Evolutionary conservation across 2,888 invertebrate genomes (phyloP).

Genomic region (Fissipunctia ypsillon): DNA sequence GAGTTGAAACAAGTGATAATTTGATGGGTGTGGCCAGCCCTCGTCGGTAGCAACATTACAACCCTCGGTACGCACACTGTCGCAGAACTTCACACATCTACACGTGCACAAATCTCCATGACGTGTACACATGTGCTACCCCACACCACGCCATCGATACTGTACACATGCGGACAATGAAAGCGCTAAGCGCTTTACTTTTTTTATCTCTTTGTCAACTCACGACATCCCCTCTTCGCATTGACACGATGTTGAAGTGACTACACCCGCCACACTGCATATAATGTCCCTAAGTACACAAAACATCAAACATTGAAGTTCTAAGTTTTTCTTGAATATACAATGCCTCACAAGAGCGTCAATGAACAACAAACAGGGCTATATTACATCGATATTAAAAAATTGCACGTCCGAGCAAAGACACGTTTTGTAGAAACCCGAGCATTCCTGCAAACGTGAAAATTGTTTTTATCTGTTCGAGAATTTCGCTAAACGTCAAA

Average conservation of each 20-base stretch:
- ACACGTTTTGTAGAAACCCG: constrained; percentile 72
- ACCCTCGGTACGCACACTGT: constrained; percentile 73
- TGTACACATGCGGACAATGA: constrained; percentile 82
- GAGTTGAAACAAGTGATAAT: constrained; percentile 82
- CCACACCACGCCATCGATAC: constrained; percentile 70
- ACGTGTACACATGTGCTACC: constrained; percentile 76
- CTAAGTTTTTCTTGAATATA: constrained; percentile 67
- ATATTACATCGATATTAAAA: constrained; percentile 43
- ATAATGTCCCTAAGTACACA: constrained; percentile 47
- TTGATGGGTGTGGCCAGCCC: constrained; percentile 83
- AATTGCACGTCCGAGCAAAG: constrained; percentile 65
- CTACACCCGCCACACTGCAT: constrained; percentile 46
- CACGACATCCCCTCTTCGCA: constrained; percentile 73
- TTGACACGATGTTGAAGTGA: constrained; percentile 71
- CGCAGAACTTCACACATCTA: constrained; percentile 42
- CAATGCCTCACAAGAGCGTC: constrained; percentile 52
- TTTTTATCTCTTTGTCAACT: constrained; percentile 81
- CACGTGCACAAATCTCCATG: constrained; percentile 64
- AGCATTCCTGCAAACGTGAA: constrained; percentile 77
- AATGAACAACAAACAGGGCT: constrained; percentile 53
- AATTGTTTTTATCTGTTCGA: constrained; percentile 79
- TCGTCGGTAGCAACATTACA: constrained; percentile 80
- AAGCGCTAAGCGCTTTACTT: constrained; percentile 87
- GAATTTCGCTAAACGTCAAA: constrained; percentile 84
- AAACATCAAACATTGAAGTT: constrained; percentile 64